Conservation (phyloP, 2,113 vertebrate genomes). For the Thamnaconus septentrionalis region DNA sequence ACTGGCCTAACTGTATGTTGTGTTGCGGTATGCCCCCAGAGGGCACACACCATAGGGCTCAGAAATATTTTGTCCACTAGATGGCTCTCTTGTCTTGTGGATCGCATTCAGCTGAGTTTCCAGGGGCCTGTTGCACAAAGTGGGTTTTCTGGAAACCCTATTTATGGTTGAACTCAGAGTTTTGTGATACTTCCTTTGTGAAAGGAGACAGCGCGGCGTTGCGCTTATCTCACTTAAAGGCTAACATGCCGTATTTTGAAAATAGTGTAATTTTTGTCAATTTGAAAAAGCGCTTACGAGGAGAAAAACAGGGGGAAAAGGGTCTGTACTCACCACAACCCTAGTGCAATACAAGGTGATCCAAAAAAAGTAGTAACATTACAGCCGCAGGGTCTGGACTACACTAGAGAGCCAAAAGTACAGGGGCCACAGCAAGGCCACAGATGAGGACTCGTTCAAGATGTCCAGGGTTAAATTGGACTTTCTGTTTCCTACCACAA, state of each 20-base stretch:
- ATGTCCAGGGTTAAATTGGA: constrained; percentile 40
- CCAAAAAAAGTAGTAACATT: constrained; percentile 24
- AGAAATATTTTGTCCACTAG: constrained; percentile 28
- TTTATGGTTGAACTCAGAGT: no score
- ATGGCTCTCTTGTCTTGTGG: constrained; percentile 41
- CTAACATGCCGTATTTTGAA: background rate
- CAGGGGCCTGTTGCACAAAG: no score
- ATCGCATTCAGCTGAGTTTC: background rate
- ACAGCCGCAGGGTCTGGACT: constrained; percentile 2
- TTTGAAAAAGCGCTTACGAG: constrained; percentile 10
- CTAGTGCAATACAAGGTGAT: constrained; percentile 5
- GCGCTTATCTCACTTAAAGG: no score
- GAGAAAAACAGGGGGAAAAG: constrained; percentile 1
- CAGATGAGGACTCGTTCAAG: constrained; percentile 37
- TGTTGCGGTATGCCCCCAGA: no score
- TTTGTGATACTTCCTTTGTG: no score
- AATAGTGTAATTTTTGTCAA: background rate
- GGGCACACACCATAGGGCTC: no score
- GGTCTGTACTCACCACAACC: constrained; percentile 9
- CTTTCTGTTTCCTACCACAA: constrained; percentile 24
- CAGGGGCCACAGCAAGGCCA: background rate
- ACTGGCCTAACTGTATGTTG: no score
- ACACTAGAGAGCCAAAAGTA: constrained; percentile 25
- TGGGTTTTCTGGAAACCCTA: no score
- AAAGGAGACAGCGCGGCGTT: no score